phyloP scores from a whole-genome alignment of 1,140 invertebrate genomes.

The Planococcus citri region DNA sequence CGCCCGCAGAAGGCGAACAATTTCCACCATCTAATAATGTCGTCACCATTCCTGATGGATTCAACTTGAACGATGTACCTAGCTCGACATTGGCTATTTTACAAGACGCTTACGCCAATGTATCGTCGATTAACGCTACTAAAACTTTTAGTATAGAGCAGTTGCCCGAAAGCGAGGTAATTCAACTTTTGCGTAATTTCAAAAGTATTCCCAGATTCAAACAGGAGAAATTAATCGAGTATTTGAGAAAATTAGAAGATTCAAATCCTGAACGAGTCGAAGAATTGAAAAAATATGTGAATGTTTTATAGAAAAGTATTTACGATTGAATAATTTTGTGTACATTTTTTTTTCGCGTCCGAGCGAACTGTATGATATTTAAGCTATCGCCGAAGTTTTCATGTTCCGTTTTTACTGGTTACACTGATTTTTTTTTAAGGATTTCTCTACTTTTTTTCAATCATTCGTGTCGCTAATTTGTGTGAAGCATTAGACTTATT shows the following conservation, averaged over 20 bases:
- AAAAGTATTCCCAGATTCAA: constrained; percentile 60
- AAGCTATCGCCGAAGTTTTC: too few species aligned
- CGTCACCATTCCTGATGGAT: not conserved
- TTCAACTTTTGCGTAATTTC: constrained; percentile 62
- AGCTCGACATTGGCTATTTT: not conserved
- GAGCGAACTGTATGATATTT: too few species aligned
- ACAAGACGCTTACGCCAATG: constrained; percentile 11
- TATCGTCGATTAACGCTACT: not conserved
- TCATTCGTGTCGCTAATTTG: too few species aligned
- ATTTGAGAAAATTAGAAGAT: constrained; percentile 60
- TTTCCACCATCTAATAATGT: not conserved
- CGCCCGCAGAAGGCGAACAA: not conserved
- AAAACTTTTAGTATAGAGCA: constrained; percentile 45
- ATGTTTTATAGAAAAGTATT: constrained; percentile 32
- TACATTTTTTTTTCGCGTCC: too few species aligned
- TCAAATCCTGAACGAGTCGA: constrained; percentile 56
- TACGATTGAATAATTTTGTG: too few species aligned
- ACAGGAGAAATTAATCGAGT: constrained; percentile 61
- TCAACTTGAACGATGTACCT: not conserved
- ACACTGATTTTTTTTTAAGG: too few species aligned
- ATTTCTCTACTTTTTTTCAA: too few species aligned
- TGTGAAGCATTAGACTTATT: too few species aligned
- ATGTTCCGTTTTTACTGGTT: too few species aligned
- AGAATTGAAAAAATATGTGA: constrained; percentile 50
- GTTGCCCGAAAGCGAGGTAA: constrained; percentile 58